Conservation (phyloP, 2,888 invertebrate species). For the Sicus ferrugineus region DNA sequence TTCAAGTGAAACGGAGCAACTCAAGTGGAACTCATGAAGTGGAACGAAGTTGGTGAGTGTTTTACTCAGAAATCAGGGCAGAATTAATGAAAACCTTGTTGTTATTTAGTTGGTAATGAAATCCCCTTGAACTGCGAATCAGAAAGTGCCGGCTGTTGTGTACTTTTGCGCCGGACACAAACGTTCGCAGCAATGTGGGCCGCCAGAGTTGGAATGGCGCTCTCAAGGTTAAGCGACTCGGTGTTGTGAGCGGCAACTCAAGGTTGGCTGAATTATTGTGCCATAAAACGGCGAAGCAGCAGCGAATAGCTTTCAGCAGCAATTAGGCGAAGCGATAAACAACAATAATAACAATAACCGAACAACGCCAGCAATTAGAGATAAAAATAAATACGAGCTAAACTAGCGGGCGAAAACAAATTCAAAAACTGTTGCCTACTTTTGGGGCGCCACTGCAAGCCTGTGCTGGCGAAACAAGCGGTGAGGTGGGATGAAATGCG, state of each 20-base stretch:
- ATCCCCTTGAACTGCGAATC: too few relatives aligned
- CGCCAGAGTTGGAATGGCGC: not conserved
- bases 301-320: not conserved
- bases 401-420: not conserved
- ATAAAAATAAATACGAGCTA: not conserved
- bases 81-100: too few relatives aligned
- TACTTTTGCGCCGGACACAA: not conserved
- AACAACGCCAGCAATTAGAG: not conserved
- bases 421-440: slow-evolving; percentile 14
- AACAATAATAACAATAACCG: not conserved
- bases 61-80: too few relatives aligned
- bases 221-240: slow-evolving; percentile 1
- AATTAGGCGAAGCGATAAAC: not conserved
- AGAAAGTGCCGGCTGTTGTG: too few relatives aligned
- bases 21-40: too few relatives aligned
- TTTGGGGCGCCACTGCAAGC: slow-evolving; percentile 1
- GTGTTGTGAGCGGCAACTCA: not conserved
- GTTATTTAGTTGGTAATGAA: too few relatives aligned
- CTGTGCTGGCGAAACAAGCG: not conserved
- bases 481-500: not conserved
- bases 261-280: slow-evolving; percentile 3
- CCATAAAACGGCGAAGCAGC: not conserved
- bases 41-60: too few relatives aligned
- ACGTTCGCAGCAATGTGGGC: not conserved
- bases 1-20: too few relatives aligned